phyloP scores from a whole-genome alignment of 1,140 invertebrate species.

The Sinonovacula constricta region DNA sequence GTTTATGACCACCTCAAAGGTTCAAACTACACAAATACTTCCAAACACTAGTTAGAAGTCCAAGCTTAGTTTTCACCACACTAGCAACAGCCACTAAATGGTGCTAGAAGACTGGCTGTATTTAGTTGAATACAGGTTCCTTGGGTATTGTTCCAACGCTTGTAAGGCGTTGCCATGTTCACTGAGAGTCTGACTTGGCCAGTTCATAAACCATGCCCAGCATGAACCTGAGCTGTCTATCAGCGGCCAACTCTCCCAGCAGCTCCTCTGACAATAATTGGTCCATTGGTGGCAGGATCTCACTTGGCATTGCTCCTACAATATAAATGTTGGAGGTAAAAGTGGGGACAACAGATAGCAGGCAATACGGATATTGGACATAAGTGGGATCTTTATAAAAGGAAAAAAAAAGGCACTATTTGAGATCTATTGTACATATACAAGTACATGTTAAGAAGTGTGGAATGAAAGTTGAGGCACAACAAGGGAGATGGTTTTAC shows the following conservation, averaged over 20 bases:
- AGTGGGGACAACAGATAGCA: background rate
- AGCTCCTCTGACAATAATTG: conserved; percentile 8
- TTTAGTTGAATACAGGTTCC: background rate
- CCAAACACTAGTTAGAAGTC: background rate
- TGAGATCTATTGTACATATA: too few species aligned
- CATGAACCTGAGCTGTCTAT: conserved; percentile 39
- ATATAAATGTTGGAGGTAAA: conserved; percentile 1
- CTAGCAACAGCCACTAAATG: background rate
- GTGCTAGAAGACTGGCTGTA: background rate
- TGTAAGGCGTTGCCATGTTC: background rate
- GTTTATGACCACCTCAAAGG: background rate
- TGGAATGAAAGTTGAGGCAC: too few species aligned
- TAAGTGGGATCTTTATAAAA: background rate
- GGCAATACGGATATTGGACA: background rate
- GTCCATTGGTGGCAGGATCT: conserved; percentile 10
- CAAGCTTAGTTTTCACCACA: background rate
- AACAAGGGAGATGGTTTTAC: too few species aligned
- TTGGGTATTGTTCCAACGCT: background rate
- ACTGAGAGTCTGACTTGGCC: background rate
- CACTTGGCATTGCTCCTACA: conserved; percentile 31
- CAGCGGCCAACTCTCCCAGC: background rate
- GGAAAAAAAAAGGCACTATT: too few species aligned
- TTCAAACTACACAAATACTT: background rate
- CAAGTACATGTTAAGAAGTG: too few species aligned
- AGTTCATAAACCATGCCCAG: conserved; percentile 39